These are phyloP conservation scores for Sebastiscus tertius DNA, from an alignment of 2,797 vertebrate genomes.

Conservation along the genomic window DNA sequence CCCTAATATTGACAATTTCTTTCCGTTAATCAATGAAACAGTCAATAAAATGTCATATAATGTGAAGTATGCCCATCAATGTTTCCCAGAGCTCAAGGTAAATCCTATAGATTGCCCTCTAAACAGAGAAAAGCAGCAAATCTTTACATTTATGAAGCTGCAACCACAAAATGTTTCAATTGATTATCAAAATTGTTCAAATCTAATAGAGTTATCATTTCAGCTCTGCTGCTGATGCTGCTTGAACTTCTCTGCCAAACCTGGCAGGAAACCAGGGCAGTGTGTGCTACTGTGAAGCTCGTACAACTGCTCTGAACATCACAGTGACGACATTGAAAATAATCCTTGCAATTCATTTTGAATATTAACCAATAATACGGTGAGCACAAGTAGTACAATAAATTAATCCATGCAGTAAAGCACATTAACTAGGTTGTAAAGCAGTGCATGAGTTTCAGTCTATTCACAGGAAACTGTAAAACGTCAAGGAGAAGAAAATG, in stretches of 20 bases:
- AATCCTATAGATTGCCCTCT: background rate
- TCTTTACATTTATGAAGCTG: background rate
- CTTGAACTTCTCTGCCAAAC: background rate
- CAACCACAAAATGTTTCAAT: background rate
- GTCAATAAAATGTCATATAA: background rate
- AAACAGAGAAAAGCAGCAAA: background rate
- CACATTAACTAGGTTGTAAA: background rate
- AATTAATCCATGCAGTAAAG: background rate
- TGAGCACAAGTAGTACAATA: background rate
- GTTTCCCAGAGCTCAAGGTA: background rate
- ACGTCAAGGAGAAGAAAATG: background rate
- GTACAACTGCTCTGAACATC: background rate
- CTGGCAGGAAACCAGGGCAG: too few relatives aligned
- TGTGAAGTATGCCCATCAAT: background rate
- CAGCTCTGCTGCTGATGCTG: background rate
- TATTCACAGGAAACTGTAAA: background rate
- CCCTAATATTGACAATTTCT: background rate
- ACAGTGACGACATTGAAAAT: too few relatives aligned
- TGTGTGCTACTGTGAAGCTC: background rate
- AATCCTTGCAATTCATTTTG: background rate
- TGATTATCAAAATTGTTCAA: background rate
- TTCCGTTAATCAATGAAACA: background rate
- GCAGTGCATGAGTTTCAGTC: background rate
- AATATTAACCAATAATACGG: background rate
- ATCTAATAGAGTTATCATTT: background rate